Percentiles rank a stretch among this genome's conserved stretches.
Evolutionary conservation across 2,888 invertebrate species (phyloP).

Genomic region (Listrodromus nycthemerus): DNA sequence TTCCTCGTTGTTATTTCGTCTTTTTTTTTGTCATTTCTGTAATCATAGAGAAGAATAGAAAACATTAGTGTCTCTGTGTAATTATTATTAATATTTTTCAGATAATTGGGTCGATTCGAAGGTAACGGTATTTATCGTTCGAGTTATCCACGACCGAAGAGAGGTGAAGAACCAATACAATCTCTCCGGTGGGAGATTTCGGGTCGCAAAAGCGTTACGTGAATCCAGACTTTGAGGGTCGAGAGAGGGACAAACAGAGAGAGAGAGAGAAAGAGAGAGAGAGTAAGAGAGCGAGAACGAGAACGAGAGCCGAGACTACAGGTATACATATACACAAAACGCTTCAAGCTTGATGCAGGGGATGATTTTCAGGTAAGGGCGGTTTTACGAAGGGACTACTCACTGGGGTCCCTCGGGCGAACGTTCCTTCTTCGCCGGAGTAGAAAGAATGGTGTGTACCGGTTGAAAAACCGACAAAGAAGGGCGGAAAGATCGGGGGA

Average conservation of each 20-base stretch:
- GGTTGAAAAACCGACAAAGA: constrained; percentile 83
- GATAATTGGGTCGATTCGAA: constrained; percentile 5
- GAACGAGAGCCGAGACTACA: constrained; percentile 42
- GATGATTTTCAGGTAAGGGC: constrained; percentile 83
- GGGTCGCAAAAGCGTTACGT: constrained; percentile 64
- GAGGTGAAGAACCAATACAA: constrained; percentile 3
- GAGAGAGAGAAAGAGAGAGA: too few relatives aligned
- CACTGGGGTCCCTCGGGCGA: constrained; percentile 58
- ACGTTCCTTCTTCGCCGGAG: constrained; percentile 56
- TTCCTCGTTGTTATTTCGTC: constrained; percentile 47
- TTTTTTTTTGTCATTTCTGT: constrained; percentile 72
- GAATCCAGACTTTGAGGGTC: constrained; percentile 62
- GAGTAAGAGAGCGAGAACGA: too few relatives aligned
- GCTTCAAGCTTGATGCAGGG: constrained; percentile 71
- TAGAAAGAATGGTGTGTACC: constrained; percentile 79
- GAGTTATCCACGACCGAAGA: constrained; percentile 19
- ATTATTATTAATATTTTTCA: constrained; percentile 5
- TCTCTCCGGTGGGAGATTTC: constrained; percentile 54
- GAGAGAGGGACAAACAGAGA: background rate
- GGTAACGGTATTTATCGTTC: constrained; percentile 25
- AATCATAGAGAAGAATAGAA: constrained; percentile 69
- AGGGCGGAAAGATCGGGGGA: constrained; percentile 70
- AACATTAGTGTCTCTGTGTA: constrained; percentile 42
- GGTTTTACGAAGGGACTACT: constrained; percentile 77
- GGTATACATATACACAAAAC: constrained; percentile 60